Evolutionary conservation across 2,797 vertebrate genomes (phyloP).

Genomic region (Bufotes viridis): DNA sequence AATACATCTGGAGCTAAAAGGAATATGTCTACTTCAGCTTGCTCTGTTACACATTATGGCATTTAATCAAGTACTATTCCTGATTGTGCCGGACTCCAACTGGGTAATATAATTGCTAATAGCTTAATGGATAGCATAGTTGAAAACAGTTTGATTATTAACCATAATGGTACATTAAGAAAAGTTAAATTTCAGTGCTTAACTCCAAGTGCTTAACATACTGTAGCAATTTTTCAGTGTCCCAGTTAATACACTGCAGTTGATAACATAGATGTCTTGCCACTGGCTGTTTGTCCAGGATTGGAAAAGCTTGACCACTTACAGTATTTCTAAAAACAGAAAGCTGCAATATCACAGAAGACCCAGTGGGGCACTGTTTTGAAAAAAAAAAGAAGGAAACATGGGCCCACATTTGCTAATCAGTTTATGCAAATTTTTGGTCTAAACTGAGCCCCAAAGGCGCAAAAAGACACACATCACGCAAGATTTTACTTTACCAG

Average conservation of each 20-base stretch:
- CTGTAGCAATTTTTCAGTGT: not conserved
- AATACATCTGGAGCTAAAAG: slow-evolving; percentile 34
- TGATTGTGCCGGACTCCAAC: not conserved
- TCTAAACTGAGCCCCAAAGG: too few species aligned
- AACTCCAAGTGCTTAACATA: not conserved
- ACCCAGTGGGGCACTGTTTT: too few species aligned
- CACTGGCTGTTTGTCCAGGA: too few species aligned
- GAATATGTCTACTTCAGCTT: slow-evolving; percentile 1
- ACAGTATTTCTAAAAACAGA: too few species aligned
- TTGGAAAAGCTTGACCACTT: too few species aligned
- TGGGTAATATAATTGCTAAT: slow-evolving; percentile 19
- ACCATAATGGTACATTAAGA: not conserved
- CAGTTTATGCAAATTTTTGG: too few species aligned
- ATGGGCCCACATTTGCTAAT: too few species aligned
- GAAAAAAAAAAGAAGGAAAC: too few species aligned
- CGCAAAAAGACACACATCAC: too few species aligned
- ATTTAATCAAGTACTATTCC: slow-evolving; percentile 25
- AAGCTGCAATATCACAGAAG: too few species aligned
- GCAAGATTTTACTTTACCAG: too few species aligned
- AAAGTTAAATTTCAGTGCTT: not conserved
- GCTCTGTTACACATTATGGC: not conserved
- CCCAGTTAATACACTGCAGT: not conserved
- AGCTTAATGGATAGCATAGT: not conserved
- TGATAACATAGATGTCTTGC: not conserved
- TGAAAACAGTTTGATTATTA: slow-evolving; percentile 29